Base-by-base conservation (phyloP, 2,797 vertebrate genomes). In the Intellagama lesueurii region DNA sequence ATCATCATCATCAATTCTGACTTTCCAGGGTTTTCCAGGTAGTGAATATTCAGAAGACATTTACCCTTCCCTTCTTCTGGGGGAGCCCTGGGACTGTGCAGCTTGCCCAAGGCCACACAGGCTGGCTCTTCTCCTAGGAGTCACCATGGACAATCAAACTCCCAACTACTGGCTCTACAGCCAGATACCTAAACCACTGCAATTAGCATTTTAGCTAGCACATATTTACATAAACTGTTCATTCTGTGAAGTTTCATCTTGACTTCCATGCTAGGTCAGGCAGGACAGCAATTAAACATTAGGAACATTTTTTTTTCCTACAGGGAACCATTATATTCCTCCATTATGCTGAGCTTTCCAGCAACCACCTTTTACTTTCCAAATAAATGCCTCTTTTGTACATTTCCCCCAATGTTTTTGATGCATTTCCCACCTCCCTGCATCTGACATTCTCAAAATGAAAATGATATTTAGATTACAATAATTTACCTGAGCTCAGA, bases 401-500 rank as follows among this genome's bases (percentile, higher is more conserved):
- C 60, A 28, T 81, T 91, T 88, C 56, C 14, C 35, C 19, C 5
- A 0, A 64, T 24, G 28, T 7, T 0, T 7, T 84, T 91, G 64
- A 1, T 80, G 2, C 0, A 90, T 90, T 87, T 52, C 9, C 7
- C n/a, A 40, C 12, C 60, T 28, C 11, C 26, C 11, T 11, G 35
- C 22, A 0, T 2, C 35, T 88, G 85, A 84, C 60, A 90, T 90
- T 79, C 69, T 83, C 86, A 83, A 91, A 88, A 89, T 47, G 88
- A 88, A 47, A 64, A 68, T 88, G 83, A 72, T 68, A n/a, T 92
- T 89, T 70, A 91, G 69, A 40, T n/a, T 89, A 17, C 70, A 93
- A 88, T 87, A 60, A 89, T 11, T 5, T 78, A 91, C 69, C 52
- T 79, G 86, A 87, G 60, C 76, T 91, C 60, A 93, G 86, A 94